Conservation (phyloP, 2,888 invertebrate species). For the Xylophagus ater region DNA sequence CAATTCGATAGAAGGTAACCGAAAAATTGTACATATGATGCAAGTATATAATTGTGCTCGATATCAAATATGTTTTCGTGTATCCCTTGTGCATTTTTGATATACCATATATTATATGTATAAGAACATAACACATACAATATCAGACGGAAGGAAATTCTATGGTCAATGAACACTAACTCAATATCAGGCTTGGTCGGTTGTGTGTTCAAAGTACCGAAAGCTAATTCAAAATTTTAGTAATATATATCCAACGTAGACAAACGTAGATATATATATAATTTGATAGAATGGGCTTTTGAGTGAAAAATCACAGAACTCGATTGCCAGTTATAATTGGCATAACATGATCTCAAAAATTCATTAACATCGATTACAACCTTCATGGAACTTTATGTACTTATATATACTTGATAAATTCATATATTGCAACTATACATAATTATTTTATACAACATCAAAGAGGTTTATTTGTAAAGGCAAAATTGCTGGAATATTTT, state of each 20-base stretch:
- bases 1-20: too few relatives aligned
- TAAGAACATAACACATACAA: slow-evolving; percentile 6
- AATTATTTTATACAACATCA: too few relatives aligned
- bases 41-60: too few relatives aligned
- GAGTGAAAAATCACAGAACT: slow-evolving; percentile 9
- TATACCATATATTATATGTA: slow-evolving; percentile 8
- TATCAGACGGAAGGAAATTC: slow-evolving; percentile 14
- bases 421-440: too few relatives aligned
- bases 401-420: too few relatives aligned
- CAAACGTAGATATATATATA: too few relatives aligned
- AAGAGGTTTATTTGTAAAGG: too few relatives aligned
- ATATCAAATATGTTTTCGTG: slow-evolving; percentile 15
- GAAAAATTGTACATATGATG: too few relatives aligned
- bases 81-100: slow-evolving; percentile 14
- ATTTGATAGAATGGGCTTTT: too few relatives aligned
- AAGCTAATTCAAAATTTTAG: slow-evolving; percentile 20
- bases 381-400: too few relatives aligned
- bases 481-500: too few relatives aligned
- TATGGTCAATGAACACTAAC: slow-evolving; percentile 20
- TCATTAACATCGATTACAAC: slow-evolving; percentile 9
- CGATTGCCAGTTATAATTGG: slow-evolving; percentile 10
- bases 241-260: too few relatives aligned
- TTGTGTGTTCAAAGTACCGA: slow-evolving; percentile 21
- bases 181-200: slow-evolving; percentile 20
- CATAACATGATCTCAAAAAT: slow-evolving; percentile 9